Percentiles rank a stretch among this genome's conserved stretches.
Evolutionary conservation across 1,140 invertebrate genomes (phyloP).

Genomic region (Semibalanus balanoides): DNA sequence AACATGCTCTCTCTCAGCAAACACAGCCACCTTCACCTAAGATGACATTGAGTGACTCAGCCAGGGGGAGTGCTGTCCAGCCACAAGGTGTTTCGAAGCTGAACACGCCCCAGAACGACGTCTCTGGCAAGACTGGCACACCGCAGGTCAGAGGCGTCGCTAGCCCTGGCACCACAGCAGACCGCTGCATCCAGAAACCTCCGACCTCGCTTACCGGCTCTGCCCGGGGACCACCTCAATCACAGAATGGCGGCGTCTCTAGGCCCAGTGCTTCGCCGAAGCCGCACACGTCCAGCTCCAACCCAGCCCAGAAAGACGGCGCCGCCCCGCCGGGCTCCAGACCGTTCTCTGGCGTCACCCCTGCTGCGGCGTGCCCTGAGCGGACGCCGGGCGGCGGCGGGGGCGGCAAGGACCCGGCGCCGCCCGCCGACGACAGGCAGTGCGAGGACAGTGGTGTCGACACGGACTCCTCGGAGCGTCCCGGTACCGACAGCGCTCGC

Average conservation of each 20-base stretch:
- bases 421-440: background rate
- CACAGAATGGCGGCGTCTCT: background rate
- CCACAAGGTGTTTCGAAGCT: background rate
- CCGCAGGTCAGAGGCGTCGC: background rate
- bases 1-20: no score
- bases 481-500: background rate
- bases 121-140: background rate
- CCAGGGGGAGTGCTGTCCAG: no score
- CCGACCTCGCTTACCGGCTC: no score
- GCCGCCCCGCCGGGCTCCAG: no score
- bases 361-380: no score
- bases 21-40: no score
- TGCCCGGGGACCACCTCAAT: no score
- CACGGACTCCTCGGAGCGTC: background rate
- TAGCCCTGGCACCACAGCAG: background rate
- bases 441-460: background rate
- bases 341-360: background rate
- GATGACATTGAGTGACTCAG: no score
- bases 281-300: no score
- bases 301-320: no score
- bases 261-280: background rate
- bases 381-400: no score
- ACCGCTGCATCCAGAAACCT: background rate
- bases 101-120: background rate
- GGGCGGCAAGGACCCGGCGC: no score